Percentiles rank a stretch among this genome's conserved stretches.
These are phyloP conservation scores for Drosophila parthenogenetica DNA, from an alignment of 2,888 invertebrate genomes.

Conservation along the genomic window DNA sequence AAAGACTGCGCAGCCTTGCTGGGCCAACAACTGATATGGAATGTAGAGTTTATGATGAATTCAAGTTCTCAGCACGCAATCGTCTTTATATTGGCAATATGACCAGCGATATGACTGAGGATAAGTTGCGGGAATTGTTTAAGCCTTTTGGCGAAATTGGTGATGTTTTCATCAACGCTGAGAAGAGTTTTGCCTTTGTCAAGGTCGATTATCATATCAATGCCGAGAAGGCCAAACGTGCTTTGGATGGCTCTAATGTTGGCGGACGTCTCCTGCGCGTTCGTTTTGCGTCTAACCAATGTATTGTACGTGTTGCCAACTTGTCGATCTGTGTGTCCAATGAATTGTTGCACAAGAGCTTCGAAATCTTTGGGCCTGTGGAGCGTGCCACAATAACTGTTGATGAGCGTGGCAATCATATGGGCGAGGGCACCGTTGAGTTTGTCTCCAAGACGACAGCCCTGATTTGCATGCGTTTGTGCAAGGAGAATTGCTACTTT, in stretches of 20 bases:
- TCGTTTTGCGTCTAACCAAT: constrained; percentile 96
- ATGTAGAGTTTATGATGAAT: constrained; percentile 87
- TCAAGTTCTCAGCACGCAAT: constrained; percentile 95
- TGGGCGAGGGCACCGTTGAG: constrained; percentile 98
- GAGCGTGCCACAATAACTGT: constrained; percentile 97
- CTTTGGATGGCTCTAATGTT: constrained; percentile 93
- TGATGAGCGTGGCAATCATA: constrained; percentile 98
- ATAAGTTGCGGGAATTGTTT: constrained; percentile 94
- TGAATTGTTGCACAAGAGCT: constrained; percentile 94
- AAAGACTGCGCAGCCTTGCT: constrained; percentile 89
- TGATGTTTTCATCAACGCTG: constrained; percentile 96
- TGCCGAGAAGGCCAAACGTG: constrained; percentile 97
- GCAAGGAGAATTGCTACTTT: constrained; percentile 96
- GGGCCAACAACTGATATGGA: constrained; percentile 92
- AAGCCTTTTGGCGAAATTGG: constrained; percentile 94
- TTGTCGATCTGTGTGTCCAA: constrained; percentile 96
- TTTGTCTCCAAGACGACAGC: constrained; percentile 96
- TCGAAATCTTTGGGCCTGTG: constrained; percentile 95
- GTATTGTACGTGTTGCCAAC: constrained; percentile 96
- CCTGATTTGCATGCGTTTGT: constrained; percentile 93
- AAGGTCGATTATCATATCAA: constrained; percentile 90
- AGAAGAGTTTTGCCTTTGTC: constrained; percentile 97
- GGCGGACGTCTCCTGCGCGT: constrained; percentile 95
- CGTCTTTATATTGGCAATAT: constrained; percentile 98
- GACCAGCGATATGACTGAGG: constrained; percentile 87